Conservation (phyloP, 2,888 invertebrate species). For the Cheilosia grossa region DNA sequence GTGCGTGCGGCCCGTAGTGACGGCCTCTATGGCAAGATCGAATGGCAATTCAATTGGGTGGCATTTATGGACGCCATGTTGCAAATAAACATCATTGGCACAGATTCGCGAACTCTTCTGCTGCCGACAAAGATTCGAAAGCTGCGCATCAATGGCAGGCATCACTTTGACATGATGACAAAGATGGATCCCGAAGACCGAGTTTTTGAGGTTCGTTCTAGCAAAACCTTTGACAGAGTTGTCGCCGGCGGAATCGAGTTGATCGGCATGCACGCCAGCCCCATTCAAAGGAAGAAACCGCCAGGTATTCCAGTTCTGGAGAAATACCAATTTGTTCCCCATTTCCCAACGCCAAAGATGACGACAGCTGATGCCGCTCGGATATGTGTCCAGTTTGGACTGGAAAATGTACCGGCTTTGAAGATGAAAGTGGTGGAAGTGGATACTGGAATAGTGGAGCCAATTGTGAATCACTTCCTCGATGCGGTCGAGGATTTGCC, state of each 20-base stretch:
- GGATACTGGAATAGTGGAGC: slow-evolving; percentile 84
- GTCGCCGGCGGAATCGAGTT: slow-evolving; percentile 91
- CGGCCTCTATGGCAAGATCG: slow-evolving; percentile 80
- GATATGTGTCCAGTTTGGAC: slow-evolving; percentile 87
- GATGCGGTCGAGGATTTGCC: slow-evolving; percentile 88
- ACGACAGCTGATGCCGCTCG: slow-evolving; percentile 84
- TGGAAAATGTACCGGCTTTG: slow-evolving; percentile 88
- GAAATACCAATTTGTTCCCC: slow-evolving; percentile 89
- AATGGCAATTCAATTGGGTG: slow-evolving; percentile 94
- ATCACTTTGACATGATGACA: slow-evolving; percentile 85
- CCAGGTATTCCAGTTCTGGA: slow-evolving; percentile 91
- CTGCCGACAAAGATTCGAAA: slow-evolving; percentile 90
- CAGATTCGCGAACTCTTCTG: slow-evolving; percentile 88
- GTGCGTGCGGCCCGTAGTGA: slow-evolving; percentile 80
- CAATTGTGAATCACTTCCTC: slow-evolving; percentile 85
- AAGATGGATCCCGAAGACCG: slow-evolving; percentile 80
- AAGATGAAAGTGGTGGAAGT: slow-evolving; percentile 87
- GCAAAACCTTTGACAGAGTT: slow-evolving; percentile 79
- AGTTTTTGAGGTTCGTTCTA: slow-evolving; percentile 80
- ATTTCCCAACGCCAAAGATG: slow-evolving; percentile 82
- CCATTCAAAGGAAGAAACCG: slow-evolving; percentile 88
- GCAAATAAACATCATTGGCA: slow-evolving; percentile 90
- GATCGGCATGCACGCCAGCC: slow-evolving; percentile 89
- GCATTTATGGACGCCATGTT: slow-evolving; percentile 95
- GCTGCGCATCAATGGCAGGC: slow-evolving; percentile 87